Percentiles rank a stretch among this genome's conserved stretches.
Evolutionary conservation across 92 coral and sea anemone species (phyloP).

Genomic region (Porites evermanni): DNA sequence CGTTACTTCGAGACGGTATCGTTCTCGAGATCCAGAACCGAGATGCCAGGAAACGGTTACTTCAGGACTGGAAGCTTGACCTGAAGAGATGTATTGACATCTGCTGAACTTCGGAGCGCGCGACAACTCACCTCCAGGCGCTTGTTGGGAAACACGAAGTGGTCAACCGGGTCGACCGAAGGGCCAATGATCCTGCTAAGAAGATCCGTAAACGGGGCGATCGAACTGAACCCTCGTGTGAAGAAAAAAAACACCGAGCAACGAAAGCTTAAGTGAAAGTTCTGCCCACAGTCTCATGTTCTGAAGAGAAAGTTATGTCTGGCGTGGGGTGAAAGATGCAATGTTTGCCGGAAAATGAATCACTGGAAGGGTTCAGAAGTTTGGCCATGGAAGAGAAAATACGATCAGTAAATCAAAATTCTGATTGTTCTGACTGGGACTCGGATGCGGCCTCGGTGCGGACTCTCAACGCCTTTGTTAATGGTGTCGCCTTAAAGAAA

Average conservation of each 20-base stretch:
- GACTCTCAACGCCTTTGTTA: conserved; percentile 39
- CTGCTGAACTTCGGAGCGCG: conserved; percentile 40
- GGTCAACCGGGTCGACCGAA: neutral
- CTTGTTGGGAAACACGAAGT: conserved; percentile 12
- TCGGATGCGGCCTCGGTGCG: conserved; percentile 46
- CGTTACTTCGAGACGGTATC: conserved; percentile 33
- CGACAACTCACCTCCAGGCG: conserved; percentile 33
- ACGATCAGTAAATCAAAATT: conserved; percentile 2
- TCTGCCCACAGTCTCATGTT: conserved; percentile 21
- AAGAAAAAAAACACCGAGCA: neutral
- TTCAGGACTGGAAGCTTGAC: conserved; percentile 33
- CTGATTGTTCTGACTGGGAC: conserved; percentile 29
- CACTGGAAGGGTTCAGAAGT: conserved; percentile 30
- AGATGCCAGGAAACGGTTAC: conserved; percentile 34
- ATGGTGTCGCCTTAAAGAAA: conserved; percentile 14
- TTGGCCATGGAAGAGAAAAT: neutral
- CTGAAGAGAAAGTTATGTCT: conserved; percentile 29
- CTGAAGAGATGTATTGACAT: conserved; percentile 37
- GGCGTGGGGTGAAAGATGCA: conserved; percentile 27
- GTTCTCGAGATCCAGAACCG: conserved; percentile 28
- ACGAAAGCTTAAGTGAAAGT: conserved; percentile 22
- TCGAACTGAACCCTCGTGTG: neutral
- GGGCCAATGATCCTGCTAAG: too few relatives aligned
- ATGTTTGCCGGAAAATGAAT: conserved; percentile 22
- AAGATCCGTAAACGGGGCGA: neutral